A percentile compares a stretch with the other conserved stretches of the same genome.
Evolutionary conservation across 2,113 vertebrate genomes (phyloP).

Genomic region (Melospiza melodia): DNA sequence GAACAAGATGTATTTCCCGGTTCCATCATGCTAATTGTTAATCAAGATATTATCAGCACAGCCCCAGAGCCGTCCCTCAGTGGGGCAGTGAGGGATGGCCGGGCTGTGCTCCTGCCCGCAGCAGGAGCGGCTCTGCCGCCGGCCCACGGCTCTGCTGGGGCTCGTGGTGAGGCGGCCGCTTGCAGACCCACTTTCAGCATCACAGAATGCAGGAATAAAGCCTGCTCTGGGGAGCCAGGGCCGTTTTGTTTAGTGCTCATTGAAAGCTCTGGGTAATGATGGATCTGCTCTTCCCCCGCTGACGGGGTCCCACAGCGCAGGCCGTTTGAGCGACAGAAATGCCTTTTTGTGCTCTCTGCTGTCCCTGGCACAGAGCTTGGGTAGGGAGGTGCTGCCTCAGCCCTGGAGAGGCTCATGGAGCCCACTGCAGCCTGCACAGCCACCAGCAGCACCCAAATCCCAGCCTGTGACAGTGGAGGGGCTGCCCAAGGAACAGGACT

Average conservation of each 20-base stretch:
- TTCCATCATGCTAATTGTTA: background rate
- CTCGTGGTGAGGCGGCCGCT: accelerated
- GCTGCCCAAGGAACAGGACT: background rate
- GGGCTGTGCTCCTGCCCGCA: background rate
- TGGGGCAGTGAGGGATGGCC: background rate
- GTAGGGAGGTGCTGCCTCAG: background rate
- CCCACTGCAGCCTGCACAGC: background rate
- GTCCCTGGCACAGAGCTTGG: background rate
- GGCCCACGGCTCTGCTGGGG: background rate
- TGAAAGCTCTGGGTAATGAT: slow-evolving; percentile 41
- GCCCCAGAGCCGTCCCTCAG: background rate
- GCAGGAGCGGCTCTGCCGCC: accelerated
- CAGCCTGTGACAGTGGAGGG: accelerated
- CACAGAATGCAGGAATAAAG: background rate
- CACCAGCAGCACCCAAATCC: background rate
- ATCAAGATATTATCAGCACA: background rate
- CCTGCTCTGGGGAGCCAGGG: background rate
- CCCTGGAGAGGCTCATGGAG: background rate
- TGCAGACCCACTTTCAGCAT: slow-evolving; percentile 1
- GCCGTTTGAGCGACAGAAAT: background rate
- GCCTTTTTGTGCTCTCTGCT: background rate
- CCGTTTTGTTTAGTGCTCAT: slow-evolving; percentile 17
- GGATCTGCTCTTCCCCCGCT: background rate
- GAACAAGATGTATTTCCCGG: background rate
- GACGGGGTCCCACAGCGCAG: background rate